Evolutionary conservation across 2,888 invertebrate genomes (phyloP), one percentile per base, ranked within the genome.

Genomic region (Apodemia zela): DNA sequence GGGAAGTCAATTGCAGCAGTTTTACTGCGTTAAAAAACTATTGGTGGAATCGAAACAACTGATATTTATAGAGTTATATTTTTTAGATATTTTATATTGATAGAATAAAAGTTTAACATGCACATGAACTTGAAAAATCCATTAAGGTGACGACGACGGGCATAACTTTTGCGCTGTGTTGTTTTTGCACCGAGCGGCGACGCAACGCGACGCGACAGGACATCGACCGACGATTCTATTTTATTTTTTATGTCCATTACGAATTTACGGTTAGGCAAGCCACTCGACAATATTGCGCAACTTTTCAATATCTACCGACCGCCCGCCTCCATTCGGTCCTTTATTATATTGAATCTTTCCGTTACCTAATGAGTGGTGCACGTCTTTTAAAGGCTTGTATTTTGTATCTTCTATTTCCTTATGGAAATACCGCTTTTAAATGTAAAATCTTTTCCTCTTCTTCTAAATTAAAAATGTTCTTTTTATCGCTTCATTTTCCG

Each of bases 241-340:
- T 87, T 86, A 84, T 88, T 89, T 89, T 90, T 90, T 90, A 87
- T 82, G 75, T 78, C 88, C 89, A 89, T 89, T 90, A 89, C 89
- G 84, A 89, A 89, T 91, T 89, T 91, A 90, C 88, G 87, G 83
- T 75, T 77, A 75, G 82, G 77, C 82, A 81, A 82, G 78, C 84
- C 81, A 87, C 88, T 88, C 85, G 87, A 87, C 89, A 89, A 88
- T 91, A 90, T 91, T 89, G 89, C 87, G 83, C 85, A 87, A 90
- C 87, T 90, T 91, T 91, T 90, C 90, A 91, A 91, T 91, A 91
- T 89, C 89, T 86, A 84, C 81, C 83, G 79, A 79, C 78, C 75
- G 72, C 78, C 77, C 78, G 74, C 63, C 59, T 60, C 65, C 63
- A 65, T 64, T 75, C 79, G 78, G 76, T 75, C 84, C 81, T 80